These are phyloP conservation scores for Australoheros facetus DNA, from an alignment of 2,797 vertebrate species.

Conservation along the genomic window DNA sequence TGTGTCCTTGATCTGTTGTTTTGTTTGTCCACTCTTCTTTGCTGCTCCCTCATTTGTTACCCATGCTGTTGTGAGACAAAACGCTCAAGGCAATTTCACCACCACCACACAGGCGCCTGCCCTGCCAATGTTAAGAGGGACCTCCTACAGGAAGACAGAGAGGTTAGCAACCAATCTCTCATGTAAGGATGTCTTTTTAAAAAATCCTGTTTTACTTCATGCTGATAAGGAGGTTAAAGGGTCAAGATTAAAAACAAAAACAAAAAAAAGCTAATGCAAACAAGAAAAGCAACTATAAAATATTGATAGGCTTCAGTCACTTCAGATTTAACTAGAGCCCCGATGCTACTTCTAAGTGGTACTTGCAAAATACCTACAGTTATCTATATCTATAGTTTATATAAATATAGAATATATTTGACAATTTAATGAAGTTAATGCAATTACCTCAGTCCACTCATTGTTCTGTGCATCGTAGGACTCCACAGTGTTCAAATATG, in stretches of 20 bases:
- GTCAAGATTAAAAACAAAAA: constrained; percentile 26
- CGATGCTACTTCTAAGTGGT: constrained; percentile 5
- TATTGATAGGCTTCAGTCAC: constrained; percentile 29
- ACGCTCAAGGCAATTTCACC: constrained; percentile 89
- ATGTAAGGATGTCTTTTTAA: constrained; percentile 21
- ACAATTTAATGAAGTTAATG: neutral
- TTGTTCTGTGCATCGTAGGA: constrained; percentile 96
- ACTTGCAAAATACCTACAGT: constrained; percentile 17
- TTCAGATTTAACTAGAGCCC: constrained; percentile 28
- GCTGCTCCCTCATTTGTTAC: constrained; percentile 60
- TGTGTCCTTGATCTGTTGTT: constrained; percentile 68
- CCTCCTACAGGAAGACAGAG: constrained; percentile 85
- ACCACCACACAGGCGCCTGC: constrained; percentile 95
- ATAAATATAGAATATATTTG: neutral
- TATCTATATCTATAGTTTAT: too few species aligned
- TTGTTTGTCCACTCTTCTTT: constrained; percentile 66
- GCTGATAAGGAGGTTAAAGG: constrained; percentile 46
- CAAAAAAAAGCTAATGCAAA: neutral
- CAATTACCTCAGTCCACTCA: constrained; percentile 93
- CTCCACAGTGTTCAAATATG: constrained; percentile 92
- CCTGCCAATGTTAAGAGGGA: constrained; percentile 93
- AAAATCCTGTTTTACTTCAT: constrained; percentile 45
- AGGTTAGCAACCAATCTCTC: constrained; percentile 60
- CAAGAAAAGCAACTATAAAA: constrained; percentile 20
- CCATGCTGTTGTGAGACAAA: constrained; percentile 58